Evolutionary conservation across 2,797 vertebrate genomes (phyloP), one percentile per base, ranked within the genome.

Genomic region (Luscinia megarhynchos): DNA sequence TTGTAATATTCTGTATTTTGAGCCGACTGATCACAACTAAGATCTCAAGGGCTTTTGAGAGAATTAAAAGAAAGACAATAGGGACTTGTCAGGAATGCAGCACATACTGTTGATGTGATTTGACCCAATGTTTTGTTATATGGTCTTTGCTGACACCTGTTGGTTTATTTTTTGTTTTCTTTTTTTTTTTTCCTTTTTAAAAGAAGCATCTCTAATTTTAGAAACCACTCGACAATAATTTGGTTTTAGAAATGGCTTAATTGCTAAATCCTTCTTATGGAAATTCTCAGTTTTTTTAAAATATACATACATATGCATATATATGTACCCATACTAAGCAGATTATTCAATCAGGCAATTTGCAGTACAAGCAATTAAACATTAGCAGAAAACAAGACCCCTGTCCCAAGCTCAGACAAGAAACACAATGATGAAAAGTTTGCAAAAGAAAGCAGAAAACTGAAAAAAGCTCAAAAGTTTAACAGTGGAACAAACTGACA

Each of bases 71-170:
- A 92, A 82, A 95, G 79, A 70, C 53, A 82, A 85, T 34, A 55
- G 26, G 29, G 72, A 93, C 89, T 94, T 95, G 46, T 72, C 58
- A 87, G 12, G 54, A 95, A 74, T 40, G 67, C 48, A 84, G 62
- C 48, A 63, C 15, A 77, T 9, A 59, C 26, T 68, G 48, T 74
- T 94, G 88, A 87, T 74, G 45, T 58, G 68, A 92, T 91, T 34
- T 93, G 87, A 95, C 68, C 79, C 64, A 79, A 68, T 45, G 72
- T 90, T 93, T 84, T 64, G 36, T 93, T 92, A 76, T 50, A 75
- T 43, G 87, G 95, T 94, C 92, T 96, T 94, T 96, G 96, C 93
- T 92, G 94, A 96, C 95, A 95, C 89, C 93, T 93, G 92, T 94
- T 96, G 90, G 91, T 46, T 96, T 96, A 76, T 45, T 70, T 93